These are phyloP conservation scores for Geotria australis DNA, from an alignment of 2,797 vertebrate species.

Conservation along the genomic window DNA sequence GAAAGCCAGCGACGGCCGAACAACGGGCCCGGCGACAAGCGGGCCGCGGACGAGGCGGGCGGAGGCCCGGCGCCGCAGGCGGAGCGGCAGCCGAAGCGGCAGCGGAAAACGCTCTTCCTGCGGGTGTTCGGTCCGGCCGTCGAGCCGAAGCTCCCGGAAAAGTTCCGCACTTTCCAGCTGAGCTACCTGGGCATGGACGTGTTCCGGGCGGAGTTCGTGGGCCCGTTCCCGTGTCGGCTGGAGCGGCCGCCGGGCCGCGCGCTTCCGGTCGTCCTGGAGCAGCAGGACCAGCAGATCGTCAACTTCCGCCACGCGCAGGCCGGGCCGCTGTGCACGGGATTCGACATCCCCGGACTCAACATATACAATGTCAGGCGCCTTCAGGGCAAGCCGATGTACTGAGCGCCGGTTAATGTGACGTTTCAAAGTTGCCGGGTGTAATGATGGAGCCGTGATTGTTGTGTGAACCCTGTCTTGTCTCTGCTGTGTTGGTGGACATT, in stretches of 20 bases:
- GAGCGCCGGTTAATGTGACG: too few species aligned
- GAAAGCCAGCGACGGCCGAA: too few species aligned
- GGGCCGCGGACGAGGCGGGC: too few species aligned
- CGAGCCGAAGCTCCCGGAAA: constrained; percentile 48
- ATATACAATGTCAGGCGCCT: constrained; percentile 10
- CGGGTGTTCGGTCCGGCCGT: constrained; percentile 58
- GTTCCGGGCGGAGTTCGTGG: constrained; percentile 57
- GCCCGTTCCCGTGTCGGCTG: constrained; percentile 53
- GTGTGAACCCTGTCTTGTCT: too few species aligned
- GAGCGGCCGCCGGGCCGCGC: constrained; percentile 16
- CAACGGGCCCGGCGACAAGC: too few species aligned
- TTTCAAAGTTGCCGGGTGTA: too few species aligned
- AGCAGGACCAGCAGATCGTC: constrained; percentile 61
- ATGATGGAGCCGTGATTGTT: too few species aligned
- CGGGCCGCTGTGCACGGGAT: constrained; percentile 41
- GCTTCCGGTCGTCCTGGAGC: constrained; percentile 51
- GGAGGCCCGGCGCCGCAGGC: too few species aligned
- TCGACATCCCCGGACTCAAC: constrained; percentile 63
- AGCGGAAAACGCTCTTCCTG: constrained; percentile 18
- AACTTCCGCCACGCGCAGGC: constrained; percentile 45
- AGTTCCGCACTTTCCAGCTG: constrained; percentile 47
- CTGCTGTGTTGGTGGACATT: too few species aligned
- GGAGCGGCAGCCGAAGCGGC: too few species aligned
- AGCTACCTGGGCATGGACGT: constrained; percentile 48
- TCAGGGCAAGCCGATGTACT: too few species aligned